Evolutionary conservation across 2,888 invertebrate genomes (phyloP).

Genomic region (Panopea generosa): DNA sequence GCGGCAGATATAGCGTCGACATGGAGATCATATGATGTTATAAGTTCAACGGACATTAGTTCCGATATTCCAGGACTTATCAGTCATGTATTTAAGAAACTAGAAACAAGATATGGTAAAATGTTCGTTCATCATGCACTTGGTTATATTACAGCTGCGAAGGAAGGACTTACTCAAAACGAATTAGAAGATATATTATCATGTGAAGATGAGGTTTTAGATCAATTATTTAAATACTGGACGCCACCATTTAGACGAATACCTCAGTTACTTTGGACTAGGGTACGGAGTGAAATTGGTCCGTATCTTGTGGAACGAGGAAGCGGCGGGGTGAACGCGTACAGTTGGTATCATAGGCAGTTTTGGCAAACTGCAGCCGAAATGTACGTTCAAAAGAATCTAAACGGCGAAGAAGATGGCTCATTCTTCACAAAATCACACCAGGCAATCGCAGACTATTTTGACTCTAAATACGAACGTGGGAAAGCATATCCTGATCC

Average conservation of each 20-base stretch:
- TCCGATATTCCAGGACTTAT: constrained; percentile 70
- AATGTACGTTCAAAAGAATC: constrained; percentile 59
- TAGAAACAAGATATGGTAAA: constrained; percentile 70
- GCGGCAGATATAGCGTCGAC: constrained; percentile 65
- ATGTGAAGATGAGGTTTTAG: constrained; percentile 75
- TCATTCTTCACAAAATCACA: constrained; percentile 64
- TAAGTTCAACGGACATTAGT: constrained; percentile 40
- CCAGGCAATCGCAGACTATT: constrained; percentile 76
- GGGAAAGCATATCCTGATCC: too few relatives aligned
- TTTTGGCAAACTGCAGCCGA: constrained; percentile 70
- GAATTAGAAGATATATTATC: constrained; percentile 77
- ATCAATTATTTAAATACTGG: constrained; percentile 67
- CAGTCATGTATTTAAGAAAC: constrained; percentile 65
- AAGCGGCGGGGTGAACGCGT: constrained; percentile 69
- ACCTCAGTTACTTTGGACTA: constrained; percentile 73
- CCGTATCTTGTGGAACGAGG: constrained; percentile 68
- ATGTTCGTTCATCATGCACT: constrained; percentile 69
- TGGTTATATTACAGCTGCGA: constrained; percentile 72
- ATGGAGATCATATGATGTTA: constrained; percentile 73
- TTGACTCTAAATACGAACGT: constrained; percentile 74
- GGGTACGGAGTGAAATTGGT: constrained; percentile 65
- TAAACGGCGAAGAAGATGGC: constrained; percentile 6
- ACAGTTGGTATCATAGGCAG: constrained; percentile 77
- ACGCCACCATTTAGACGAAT: constrained; percentile 77
- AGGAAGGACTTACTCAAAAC: constrained; percentile 68